Percentiles rank a stretch among this genome's conserved stretches.
Evolutionary conservation across 2,113 vertebrate species (phyloP).

Genomic region (Parotia lawesii): DNA sequence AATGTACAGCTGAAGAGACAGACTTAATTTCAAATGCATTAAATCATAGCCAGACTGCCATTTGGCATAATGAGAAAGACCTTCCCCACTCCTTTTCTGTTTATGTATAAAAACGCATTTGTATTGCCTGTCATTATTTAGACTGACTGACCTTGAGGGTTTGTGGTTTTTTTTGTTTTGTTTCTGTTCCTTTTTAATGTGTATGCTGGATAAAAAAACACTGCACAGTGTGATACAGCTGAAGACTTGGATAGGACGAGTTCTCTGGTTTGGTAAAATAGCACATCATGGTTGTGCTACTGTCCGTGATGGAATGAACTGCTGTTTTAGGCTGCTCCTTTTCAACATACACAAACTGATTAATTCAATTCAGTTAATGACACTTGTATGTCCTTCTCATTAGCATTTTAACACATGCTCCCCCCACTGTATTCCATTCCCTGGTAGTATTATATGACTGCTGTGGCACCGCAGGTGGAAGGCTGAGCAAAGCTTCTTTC

Average conservation of each 20-base stretch:
- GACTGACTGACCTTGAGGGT: slow-evolving; percentile 16
- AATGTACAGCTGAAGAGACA: slow-evolving; percentile 61
- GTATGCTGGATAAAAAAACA: not conserved
- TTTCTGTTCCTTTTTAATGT: not conserved
- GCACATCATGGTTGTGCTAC: not conserved
- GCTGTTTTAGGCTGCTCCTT: not conserved
- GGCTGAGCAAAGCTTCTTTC: not conserved
- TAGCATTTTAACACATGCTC: not conserved
- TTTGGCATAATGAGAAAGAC: slow-evolving; percentile 42
- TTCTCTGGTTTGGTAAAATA: not conserved
- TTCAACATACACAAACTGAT: not conserved
- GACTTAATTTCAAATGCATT: slow-evolving; percentile 61
- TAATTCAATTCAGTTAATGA: not conserved
- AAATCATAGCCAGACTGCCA: slow-evolving; percentile 56
- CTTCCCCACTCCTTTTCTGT: slow-evolving; percentile 37
- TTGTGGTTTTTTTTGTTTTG: not conserved
- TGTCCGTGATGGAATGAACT: not conserved
- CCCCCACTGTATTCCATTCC: not conserved
- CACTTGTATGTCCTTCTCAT: not conserved
- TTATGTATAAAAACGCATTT: slow-evolving; percentile 26
- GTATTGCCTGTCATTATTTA: slow-evolving; percentile 22
- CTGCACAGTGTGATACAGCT: not conserved
- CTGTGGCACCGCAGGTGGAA: not conserved
- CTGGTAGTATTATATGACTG: not conserved
- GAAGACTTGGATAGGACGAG: not conserved